Evolutionary conservation across 2,888 invertebrate genomes (phyloP), one percentile per base, ranked within the genome.

Genomic region (Macrophya alboannulata): DNA sequence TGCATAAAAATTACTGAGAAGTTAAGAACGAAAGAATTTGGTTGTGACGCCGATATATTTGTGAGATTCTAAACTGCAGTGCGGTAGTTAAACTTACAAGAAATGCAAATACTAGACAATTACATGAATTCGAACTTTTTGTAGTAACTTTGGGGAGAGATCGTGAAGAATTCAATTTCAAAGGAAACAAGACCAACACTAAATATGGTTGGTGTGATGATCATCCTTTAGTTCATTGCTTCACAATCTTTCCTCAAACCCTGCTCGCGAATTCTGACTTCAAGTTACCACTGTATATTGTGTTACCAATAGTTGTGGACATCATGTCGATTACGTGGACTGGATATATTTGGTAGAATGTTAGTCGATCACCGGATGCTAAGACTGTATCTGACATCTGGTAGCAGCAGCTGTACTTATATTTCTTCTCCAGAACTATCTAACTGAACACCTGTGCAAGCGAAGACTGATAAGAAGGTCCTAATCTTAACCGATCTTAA

Each of bases 251-350:
- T 48, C 48, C 15, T 12, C 12, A 48, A 51, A 51, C 1, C 6
- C 17, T 51, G 4, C 17, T n/a, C 17, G 17, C 51, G 6, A 6
- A 51, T n/a, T 51, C 10, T 1, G 17, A 17, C 6, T 51, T 51
- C 17, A 5, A 51, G 17, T 5, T 17, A 17, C 4, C 17, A 51
- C 15, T 51, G 1, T 8, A 51, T 51, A 51, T 51, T n/a, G 17
- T n/a, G n/a, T 51, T 77, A 77, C 77, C 77, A 37, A 77, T 31
- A 17, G 31, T 51, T 4, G 37, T 55, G 77, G 21, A 77, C 48
- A 51, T 21, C 55, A 77, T 77, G 12, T 9, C 17, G 37, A 68
- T 68, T 68, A 0, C 17, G 31, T 17, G 15, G 12, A 5, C 25
- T 25, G 45, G 74, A 40, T 17, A 25, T 45, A 12, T 45, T 48